Evolutionary conservation across 92 coral and sea anemone genomes (phyloP).

Genomic region (Zoanthus sansibaricus): DNA sequence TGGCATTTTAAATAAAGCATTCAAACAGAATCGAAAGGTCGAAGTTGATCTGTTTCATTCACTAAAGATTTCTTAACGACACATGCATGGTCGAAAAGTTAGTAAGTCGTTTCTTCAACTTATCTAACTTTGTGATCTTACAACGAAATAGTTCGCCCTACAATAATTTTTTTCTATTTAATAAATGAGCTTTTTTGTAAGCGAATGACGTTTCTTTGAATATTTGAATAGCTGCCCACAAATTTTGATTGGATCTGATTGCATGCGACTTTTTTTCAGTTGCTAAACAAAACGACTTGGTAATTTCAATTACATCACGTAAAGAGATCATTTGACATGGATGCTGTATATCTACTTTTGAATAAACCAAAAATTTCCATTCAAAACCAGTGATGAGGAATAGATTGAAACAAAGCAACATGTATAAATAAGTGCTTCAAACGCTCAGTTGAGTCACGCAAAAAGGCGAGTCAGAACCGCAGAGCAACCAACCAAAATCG

Average conservation of each 20-base stretch:
- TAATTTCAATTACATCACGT: slow-evolving; percentile 71
- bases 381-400: slow-evolving; percentile 49
- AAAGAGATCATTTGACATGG: slow-evolving; percentile 38
- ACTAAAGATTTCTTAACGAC: slow-evolving; percentile 41
- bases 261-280: slow-evolving; percentile 65
- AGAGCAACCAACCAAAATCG: background rate
- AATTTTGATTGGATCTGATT: slow-evolving; percentile 40
- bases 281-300: slow-evolving; percentile 55
- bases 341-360: slow-evolving; percentile 45
- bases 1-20: slow-evolving; percentile 48
- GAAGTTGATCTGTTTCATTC: slow-evolving; percentile 39
- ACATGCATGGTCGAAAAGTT: slow-evolving; percentile 40
- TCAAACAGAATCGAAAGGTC: slow-evolving; percentile 21
- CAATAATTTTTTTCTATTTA: slow-evolving; percentile 42
- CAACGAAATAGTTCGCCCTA: slow-evolving; percentile 29
- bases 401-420: slow-evolving; percentile 41
- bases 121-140: slow-evolving; percentile 34
- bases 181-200: slow-evolving; percentile 26
- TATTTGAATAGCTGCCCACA: slow-evolving; percentile 46
- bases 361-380: slow-evolving; percentile 28
- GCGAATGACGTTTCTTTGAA: slow-evolving; percentile 45
- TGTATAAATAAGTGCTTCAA: slow-evolving; percentile 25
- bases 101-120: slow-evolving; percentile 17
- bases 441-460: slow-evolving; percentile 30
- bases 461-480: background rate